Base-by-base conservation (phyloP, 2,113 vertebrate species). In the Notarius lentiginosus region DNA sequence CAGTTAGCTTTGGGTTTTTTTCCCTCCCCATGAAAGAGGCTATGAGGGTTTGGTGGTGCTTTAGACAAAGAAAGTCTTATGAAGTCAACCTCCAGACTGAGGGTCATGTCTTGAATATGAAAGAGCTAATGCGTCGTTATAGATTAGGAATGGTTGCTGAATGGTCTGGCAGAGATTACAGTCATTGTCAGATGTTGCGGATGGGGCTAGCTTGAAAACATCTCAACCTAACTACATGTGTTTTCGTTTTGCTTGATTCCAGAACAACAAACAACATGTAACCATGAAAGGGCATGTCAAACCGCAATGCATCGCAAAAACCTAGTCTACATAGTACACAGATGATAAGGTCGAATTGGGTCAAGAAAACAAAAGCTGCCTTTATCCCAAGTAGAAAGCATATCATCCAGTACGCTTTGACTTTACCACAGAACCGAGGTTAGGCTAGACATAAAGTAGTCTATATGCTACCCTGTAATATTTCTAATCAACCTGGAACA, bases 211-310 rank as follows among this genome's bases (percentile, higher is more conserved):
- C 53, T 83, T 70, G 34, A 89, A 89, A 75, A 90, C 85, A 90
- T 85, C 79, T 72, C 63, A 56, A 77, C 5, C 58, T 77, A 66
- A 68, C 86, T 81, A 58, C 92, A 94, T 93, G 92, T 94, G 93
- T 92, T 94, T 94, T 94, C 90, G 90, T 90, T 93, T 94, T 90
- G 91, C 90, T 93, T 85, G 85, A 87, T 89, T 90, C 92, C 88
- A 88, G 93, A 94, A 89, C 91, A 93, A 93, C 91, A 94, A 94
- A 94, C 92, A 91, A 89, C 87, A 79, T 91, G 89, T 92, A 91
- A 91, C 88, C 84, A 88, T 94, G 88, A 93, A 92, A 92, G 88
- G 91, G 89, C 91, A 92, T 92, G 91, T 94, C 91, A 92, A 90
- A 91, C 89, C 90, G 89, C 90, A 91, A 90, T 88, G 90, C 86